Evolutionary conservation across 2,797 vertebrate species (phyloP).

Genomic region (Phoeniculus purpureus): DNA sequence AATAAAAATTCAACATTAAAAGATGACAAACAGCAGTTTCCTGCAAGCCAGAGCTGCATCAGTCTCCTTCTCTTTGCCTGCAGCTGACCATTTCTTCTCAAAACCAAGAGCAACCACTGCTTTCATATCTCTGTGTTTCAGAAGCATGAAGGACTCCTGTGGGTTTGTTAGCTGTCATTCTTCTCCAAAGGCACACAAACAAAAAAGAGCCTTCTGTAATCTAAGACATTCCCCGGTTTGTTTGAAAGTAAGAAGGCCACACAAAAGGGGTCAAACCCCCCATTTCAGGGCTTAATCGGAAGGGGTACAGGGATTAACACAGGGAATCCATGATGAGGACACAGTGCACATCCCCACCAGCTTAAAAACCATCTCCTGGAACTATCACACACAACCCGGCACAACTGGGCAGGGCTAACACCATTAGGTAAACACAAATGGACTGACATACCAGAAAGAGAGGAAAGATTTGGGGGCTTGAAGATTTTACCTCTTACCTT

Average conservation of each 20-base stretch:
- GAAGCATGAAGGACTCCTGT: background rate
- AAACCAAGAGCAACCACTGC: background rate
- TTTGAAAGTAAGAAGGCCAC: background rate
- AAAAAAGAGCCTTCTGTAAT: background rate
- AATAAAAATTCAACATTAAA: too few relatives aligned
- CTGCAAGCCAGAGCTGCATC: background rate
- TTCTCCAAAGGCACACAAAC: background rate
- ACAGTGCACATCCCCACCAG: background rate
- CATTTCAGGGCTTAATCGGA: background rate
- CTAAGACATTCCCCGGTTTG: background rate
- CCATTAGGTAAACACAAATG: background rate
- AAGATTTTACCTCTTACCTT: background rate
- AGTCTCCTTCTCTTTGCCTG: background rate
- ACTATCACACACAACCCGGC: background rate
- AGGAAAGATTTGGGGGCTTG: background rate
- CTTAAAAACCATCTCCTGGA: background rate
- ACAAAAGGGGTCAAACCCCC: background rate
- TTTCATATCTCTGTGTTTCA: background rate
- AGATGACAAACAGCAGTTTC: too few relatives aligned
- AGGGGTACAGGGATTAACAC: background rate
- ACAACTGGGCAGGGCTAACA: background rate
- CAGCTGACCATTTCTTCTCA: background rate
- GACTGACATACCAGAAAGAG: background rate
- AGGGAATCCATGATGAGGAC: background rate
- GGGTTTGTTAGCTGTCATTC: background rate